Conservation (phyloP, 2,888 invertebrate genomes). For the Andrena dorsata region DNA sequence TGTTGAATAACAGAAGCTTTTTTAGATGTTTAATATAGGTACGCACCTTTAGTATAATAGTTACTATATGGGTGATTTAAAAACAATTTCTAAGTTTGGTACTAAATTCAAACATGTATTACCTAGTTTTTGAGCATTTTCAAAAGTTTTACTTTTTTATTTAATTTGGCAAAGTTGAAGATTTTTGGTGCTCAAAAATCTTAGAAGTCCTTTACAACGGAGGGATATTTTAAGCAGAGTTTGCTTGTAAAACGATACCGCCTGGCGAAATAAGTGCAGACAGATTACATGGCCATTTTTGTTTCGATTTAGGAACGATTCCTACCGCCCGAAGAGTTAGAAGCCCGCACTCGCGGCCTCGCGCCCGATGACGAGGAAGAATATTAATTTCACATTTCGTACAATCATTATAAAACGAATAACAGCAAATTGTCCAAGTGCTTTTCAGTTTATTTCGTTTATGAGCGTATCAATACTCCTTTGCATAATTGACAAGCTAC, state of each 20-base stretch:
- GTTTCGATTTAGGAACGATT: slow-evolving; percentile 94
- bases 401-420: slow-evolving; percentile 71
- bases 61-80: too few relatives aligned
- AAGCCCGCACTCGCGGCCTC: slow-evolving; percentile 88
- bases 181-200: too few relatives aligned
- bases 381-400: slow-evolving; percentile 86
- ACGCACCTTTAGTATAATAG: too few relatives aligned
- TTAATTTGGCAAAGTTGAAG: too few relatives aligned
- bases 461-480: slow-evolving; percentile 75
- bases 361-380: slow-evolving; percentile 91
- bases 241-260: background rate
- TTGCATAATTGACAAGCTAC: slow-evolving; percentile 75
- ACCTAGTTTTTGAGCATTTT: too few relatives aligned
- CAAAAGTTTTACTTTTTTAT: too few relatives aligned
- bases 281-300: background rate
- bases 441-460: slow-evolving; percentile 76
- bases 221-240: slow-evolving; percentile 87
- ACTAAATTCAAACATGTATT: too few relatives aligned
- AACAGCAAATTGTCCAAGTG: slow-evolving; percentile 75
- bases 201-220: slow-evolving; percentile 98
- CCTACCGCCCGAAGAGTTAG: slow-evolving; percentile 96
- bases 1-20: too few relatives aligned
- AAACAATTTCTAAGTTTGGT: too few relatives aligned
- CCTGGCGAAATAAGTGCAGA: too few relatives aligned
- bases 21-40: too few relatives aligned